Conservation (phyloP, 1,140 invertebrate genomes). For the Leptonema lineaticorne region DNA sequence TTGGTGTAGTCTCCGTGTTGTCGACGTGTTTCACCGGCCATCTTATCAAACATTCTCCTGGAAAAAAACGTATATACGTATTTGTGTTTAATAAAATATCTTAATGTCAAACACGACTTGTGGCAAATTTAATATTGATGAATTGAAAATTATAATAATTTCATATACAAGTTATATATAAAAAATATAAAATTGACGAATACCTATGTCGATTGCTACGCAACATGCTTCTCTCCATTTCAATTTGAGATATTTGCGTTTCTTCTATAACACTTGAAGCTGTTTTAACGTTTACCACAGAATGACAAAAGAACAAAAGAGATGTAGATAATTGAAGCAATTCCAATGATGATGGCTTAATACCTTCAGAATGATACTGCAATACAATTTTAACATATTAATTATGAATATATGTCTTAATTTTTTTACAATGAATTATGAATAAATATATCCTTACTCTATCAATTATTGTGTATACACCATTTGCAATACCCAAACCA, state of each 20-base stretch:
- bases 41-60: conserved; percentile 39
- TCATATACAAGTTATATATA: too few species aligned
- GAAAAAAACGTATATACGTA: background rate
- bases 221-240: conserved; percentile 24
- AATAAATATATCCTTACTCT: background rate
- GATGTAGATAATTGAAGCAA: conserved; percentile 49
- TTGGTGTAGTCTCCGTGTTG: conserved; percentile 12
- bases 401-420: too few species aligned
- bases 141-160: too few species aligned
- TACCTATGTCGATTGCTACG: conserved; percentile 39
- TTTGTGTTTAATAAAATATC: too few species aligned
- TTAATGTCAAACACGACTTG: too few species aligned
- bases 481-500: conserved; percentile 28
- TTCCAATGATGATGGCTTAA: conserved; percentile 30
- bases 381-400: conserved; percentile 39
- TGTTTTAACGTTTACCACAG: conserved; percentile 46
- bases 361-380: conserved; percentile 43
- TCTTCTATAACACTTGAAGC: conserved; percentile 47
- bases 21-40: conserved; percentile 37
- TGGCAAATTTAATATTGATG: too few species aligned
- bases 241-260: conserved; percentile 42
- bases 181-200: conserved; percentile 3
- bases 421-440: too few species aligned
- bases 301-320: conserved; percentile 49
- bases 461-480: background rate